Evolutionary conservation across 1,140 invertebrate genomes (phyloP).

Genomic region (Zaprionus nigranus): DNA sequence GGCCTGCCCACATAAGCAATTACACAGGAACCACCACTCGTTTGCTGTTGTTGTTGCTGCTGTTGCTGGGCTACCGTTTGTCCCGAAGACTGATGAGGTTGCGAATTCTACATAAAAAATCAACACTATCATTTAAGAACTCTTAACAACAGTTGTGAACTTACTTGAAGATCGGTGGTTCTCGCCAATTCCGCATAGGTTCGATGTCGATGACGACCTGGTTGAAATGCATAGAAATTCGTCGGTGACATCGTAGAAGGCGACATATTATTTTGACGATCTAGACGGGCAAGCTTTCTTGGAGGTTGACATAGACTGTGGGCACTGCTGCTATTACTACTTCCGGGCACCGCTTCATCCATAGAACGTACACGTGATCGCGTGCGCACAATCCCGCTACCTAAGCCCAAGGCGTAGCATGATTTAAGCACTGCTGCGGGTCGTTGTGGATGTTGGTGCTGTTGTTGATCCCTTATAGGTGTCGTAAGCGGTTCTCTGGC

Average conservation of each 20-base stretch:
- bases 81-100: slow-evolving; percentile 10
- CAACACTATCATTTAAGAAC: neutral
- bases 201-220: slow-evolving; percentile 61
- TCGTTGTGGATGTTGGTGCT: slow-evolving; percentile 4
- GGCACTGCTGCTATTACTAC: slow-evolving; percentile 13
- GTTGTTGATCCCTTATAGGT: slow-evolving; percentile 12
- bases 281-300: slow-evolving; percentile 42
- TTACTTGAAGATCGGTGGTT: slow-evolving; percentile 26
- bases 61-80: slow-evolving; percentile 17
- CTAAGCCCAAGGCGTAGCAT: neutral
- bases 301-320: slow-evolving; percentile 23
- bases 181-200: slow-evolving; percentile 54
- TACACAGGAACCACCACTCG: slow-evolving; percentile 61
- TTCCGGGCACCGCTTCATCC: slow-evolving; percentile 44
- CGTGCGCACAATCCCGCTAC: slow-evolving; percentile 31
- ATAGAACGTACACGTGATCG: slow-evolving; percentile 46
- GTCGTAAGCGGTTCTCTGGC: neutral
- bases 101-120: neutral
- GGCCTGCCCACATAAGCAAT: slow-evolving; percentile 74
- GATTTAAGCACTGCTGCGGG: slow-evolving; percentile 18
- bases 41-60: slow-evolving; percentile 2
- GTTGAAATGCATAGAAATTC: slow-evolving; percentile 65
- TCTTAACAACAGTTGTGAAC: neutral
- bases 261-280: neutral
- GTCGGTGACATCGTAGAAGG: slow-evolving; percentile 39